A percentile compares a stretch with the other conserved stretches of the same genome.
phyloP scores from a whole-genome alignment of 2,797 vertebrate species.

The Margarornis squamiger region DNA sequence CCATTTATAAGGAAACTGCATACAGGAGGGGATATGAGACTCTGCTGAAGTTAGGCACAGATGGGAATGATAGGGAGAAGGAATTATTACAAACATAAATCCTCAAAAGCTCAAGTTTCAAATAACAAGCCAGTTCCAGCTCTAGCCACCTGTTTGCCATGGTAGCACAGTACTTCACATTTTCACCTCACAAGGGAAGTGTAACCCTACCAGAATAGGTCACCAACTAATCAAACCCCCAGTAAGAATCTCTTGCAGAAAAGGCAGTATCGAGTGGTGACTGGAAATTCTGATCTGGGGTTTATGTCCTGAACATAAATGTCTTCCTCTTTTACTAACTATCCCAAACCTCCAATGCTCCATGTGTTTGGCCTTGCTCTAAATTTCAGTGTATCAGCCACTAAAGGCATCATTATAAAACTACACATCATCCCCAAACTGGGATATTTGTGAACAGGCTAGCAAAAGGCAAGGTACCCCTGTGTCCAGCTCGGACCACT shows the following conservation, averaged over 20 bases:
- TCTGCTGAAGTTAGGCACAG: neutral
- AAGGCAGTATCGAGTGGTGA: neutral
- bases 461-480: neutral
- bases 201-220: neutral
- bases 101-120: neutral
- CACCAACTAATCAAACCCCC: neutral
- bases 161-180: neutral
- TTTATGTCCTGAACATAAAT: neutral
- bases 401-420: neutral
- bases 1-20: neutral
- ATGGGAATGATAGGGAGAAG: neutral
- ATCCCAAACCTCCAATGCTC: neutral
- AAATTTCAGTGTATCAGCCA: neutral
- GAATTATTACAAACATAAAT: neutral
- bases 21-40: rapidly evolving
- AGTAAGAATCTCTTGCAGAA: neutral
- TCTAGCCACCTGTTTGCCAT: neutral
- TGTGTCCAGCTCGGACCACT: rapidly evolving
- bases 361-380: neutral
- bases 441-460: neutral
- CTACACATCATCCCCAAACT: rapidly evolving
- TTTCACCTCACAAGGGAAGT: neutral
- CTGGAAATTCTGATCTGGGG: neutral
- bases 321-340: neutral
- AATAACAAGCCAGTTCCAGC: neutral